Percentiles rank a stretch among this genome's conserved stretches.
Conservation (phyloP, 2,797 vertebrate species). For the Oreortyx pictus region DNA sequence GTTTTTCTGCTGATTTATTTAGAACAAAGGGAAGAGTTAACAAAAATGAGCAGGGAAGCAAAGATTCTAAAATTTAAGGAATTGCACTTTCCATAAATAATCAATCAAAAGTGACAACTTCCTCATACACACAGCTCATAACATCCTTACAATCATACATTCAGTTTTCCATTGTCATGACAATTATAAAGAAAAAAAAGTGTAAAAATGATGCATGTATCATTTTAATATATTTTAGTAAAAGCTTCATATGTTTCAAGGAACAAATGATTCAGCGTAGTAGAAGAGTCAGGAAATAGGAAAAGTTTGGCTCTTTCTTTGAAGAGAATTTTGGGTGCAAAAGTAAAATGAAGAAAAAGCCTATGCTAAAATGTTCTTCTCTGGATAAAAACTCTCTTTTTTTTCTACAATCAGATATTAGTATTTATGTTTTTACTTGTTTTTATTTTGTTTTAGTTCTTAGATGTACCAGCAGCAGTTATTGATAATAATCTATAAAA, state of each 20-base stretch:
- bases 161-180: neutral
- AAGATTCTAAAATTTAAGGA: neutral
- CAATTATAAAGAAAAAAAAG: neutral
- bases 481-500: neutral
- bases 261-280: neutral
- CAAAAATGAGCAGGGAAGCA: neutral
- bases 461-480: neutral
- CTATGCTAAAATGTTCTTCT: neutral
- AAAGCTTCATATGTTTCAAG: neutral
- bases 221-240: neutral
- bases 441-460: neutral
- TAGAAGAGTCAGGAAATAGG: neutral
- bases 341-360: neutral
- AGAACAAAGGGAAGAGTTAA: neutral
- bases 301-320: neutral
- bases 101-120: neutral
- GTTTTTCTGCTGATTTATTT: neutral
- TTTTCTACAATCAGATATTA: neutral
- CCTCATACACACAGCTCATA: neutral
- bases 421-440: neutral
- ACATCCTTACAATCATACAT: neutral
- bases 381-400: neutral
- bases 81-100: neutral
- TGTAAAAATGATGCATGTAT: neutral
- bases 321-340: neutral